Evolutionary conservation across 2,797 vertebrate genomes (phyloP).

Genomic region (Pantherophis vulpinus): DNA sequence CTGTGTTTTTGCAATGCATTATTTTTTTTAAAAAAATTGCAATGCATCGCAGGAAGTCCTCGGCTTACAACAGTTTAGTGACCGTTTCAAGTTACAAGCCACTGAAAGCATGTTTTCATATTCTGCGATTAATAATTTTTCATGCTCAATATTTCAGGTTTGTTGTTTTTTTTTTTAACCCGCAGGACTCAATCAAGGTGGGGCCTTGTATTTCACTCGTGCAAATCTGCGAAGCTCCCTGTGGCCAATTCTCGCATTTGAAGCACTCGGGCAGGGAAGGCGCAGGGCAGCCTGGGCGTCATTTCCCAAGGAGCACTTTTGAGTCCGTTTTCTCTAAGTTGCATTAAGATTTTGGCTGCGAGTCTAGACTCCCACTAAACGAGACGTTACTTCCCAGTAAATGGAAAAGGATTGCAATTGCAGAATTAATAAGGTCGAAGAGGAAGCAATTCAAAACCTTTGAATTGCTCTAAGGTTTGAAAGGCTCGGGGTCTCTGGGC

Average conservation of each 20-base stretch:
- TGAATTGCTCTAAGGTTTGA: not conserved
- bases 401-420: no score
- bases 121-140: not conserved
- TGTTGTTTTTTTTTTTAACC: not conserved
- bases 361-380: no score
- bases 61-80: no score
- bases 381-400: not conserved
- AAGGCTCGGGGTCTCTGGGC: not conserved
- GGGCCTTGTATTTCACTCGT: not conserved
- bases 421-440: not conserved
- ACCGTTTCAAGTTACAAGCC: not conserved
- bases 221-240: not conserved
- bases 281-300: accelerated
- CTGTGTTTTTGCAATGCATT: no score
- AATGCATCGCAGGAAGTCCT: no score
- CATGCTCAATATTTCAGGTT: not conserved
- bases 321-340: not conserved
- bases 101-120: not conserved
- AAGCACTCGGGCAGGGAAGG: not conserved
- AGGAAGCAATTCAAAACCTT: no score
- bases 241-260: not conserved
- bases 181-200: not conserved
- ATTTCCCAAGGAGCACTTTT: not conserved
- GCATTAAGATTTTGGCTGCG: not conserved
- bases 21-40: no score